Evolutionary conservation across 2,797 vertebrate species (phyloP).

Genomic region (Botia almorhae): DNA sequence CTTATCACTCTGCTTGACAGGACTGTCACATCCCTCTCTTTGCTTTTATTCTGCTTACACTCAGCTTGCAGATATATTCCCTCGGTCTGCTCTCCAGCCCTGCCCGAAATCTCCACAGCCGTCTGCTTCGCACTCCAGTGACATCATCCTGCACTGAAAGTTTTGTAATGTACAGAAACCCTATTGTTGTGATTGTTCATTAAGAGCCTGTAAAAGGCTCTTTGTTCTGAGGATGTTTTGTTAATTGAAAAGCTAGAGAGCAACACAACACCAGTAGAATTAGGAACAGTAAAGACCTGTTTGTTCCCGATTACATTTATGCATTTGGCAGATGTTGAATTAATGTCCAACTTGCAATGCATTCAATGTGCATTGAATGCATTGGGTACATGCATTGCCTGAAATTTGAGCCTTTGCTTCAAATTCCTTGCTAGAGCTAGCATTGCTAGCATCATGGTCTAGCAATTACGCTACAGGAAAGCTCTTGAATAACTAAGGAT

Average conservation of each 20-base stretch:
- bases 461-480: too few species aligned
- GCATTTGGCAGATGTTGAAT: background rate
- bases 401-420: background rate
- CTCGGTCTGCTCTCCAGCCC: constrained; percentile 29
- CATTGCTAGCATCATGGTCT: too few species aligned
- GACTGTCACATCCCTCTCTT: constrained; percentile 52
- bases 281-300: background rate
- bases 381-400: background rate
- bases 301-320: background rate
- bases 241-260: background rate
- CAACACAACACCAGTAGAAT: background rate
- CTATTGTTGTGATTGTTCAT: background rate
- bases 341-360: too few species aligned
- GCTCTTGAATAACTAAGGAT: background rate
- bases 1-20: constrained; percentile 74
- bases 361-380: background rate
- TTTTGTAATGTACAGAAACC: background rate
- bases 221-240: background rate
- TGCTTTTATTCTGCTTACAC: constrained; percentile 43
- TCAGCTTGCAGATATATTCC: constrained; percentile 35
- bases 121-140: constrained; percentile 35
- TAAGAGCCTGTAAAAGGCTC: constrained; percentile 4
- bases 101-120: constrained; percentile 42
- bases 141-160: constrained; percentile 40
- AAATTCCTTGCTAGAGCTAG: background rate